A percentile compares a stretch with the other conserved stretches of the same genome.
phyloP scores from a whole-genome alignment of 2,888 invertebrate species.

The Teinopalpus imperialis region DNA sequence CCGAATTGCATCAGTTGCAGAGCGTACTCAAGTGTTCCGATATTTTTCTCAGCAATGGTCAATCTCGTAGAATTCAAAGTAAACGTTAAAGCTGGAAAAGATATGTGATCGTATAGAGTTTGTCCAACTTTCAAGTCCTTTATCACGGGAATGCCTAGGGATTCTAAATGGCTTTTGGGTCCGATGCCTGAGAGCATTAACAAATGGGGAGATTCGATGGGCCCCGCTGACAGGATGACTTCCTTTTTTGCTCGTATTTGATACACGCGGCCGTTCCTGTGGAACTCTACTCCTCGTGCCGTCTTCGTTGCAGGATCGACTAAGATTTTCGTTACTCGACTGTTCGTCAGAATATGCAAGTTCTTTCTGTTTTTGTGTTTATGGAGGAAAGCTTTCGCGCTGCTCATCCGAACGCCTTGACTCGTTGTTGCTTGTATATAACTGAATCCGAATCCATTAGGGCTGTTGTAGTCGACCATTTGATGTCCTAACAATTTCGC shows the following conservation, averaged over 20 bases:
- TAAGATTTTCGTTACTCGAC: slow-evolving; percentile 81
- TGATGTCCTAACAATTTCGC: slow-evolving; percentile 84
- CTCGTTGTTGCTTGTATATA: slow-evolving; percentile 70
- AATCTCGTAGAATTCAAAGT: slow-evolving; percentile 66
- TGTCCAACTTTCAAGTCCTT: slow-evolving; percentile 85
- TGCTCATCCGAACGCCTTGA: slow-evolving; percentile 75
- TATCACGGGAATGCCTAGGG: slow-evolving; percentile 82
- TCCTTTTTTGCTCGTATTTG: slow-evolving; percentile 72
- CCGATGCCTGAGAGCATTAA: slow-evolving; percentile 86
- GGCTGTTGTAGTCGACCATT: slow-evolving; percentile 87
- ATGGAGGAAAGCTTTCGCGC: slow-evolving; percentile 83
- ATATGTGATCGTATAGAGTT: slow-evolving; percentile 86
- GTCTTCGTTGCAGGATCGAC: slow-evolving; percentile 79
- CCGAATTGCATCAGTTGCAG: slow-evolving; percentile 63
- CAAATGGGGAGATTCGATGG: slow-evolving; percentile 91
- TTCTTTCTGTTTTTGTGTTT: slow-evolving; percentile 78
- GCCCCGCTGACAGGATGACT: slow-evolving; percentile 85
- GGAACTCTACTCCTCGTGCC: slow-evolving; percentile 60
- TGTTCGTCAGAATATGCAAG: slow-evolving; percentile 78
- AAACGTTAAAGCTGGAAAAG: slow-evolving; percentile 81
- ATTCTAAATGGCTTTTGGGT: slow-evolving; percentile 81
- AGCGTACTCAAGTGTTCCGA: slow-evolving; percentile 52
- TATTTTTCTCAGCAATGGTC: slow-evolving; percentile 49
- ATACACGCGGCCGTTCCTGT: slow-evolving; percentile 67
- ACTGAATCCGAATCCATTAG: slow-evolving; percentile 82